A percentile compares a stretch with the other conserved stretches of the same genome.
Evolutionary conservation across 2,113 vertebrate species (phyloP).

Genomic region (Nothoprocta perdicaria): DNA sequence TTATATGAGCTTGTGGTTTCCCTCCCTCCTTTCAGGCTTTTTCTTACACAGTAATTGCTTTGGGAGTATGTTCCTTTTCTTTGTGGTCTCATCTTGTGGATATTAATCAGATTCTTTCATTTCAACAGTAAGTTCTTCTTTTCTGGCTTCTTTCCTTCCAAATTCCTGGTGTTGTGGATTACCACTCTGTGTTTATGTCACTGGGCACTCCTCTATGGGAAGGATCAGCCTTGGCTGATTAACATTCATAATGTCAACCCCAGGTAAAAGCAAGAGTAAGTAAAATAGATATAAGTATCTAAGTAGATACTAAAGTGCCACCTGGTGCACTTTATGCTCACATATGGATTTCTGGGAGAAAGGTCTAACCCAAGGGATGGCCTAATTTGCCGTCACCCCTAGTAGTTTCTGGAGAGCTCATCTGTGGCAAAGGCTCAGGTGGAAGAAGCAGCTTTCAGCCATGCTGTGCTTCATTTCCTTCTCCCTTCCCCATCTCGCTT

Average conservation of each 20-base stretch:
- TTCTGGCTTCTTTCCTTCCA: background rate
- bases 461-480: background rate
- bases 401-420: background rate
- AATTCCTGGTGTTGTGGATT: background rate
- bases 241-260: background rate
- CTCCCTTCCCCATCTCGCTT: background rate
- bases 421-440: background rate
- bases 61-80: background rate
- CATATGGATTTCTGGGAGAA: background rate
- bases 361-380: background rate
- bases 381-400: rapidly evolving
- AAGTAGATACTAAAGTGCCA: background rate
- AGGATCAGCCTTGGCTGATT: background rate
- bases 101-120: background rate
- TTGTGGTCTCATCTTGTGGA: background rate
- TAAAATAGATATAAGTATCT: no score
- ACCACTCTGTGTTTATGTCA: background rate
- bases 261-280: background rate
- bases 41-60: background rate
- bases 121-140: background rate
- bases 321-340: background rate
- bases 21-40: background rate
- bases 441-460: background rate
- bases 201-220: background rate
- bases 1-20: background rate